Base-by-base conservation (phyloP, 2,797 vertebrate genomes). In the Rachycentron canadum region DNA sequence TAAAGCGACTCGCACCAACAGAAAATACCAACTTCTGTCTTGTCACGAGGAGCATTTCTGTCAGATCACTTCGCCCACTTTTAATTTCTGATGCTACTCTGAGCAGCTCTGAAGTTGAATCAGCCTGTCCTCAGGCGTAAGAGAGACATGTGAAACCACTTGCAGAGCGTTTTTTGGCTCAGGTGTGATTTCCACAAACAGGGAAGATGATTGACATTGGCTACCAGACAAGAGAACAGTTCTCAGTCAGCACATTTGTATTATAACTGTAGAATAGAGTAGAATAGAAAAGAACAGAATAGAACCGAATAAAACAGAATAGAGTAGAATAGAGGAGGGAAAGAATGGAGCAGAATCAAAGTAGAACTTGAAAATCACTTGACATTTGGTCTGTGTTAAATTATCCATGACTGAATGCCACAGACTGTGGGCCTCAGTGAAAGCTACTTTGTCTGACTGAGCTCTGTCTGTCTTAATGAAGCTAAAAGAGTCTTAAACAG, bases 401-500 rank as follows among this genome's bases (percentile, higher is more conserved):
- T 94, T 86, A 92, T 86, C 87, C 91, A 86, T 92, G 91, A 94
- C 92, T 79, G 85, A 90, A 86, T 67, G 85, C 68, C 36, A 47
- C 87, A 86, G 90, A 89, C 88, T 85, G 81, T 67, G 78, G 89
- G 89, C 88, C 86, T 81, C 78, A 81, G 87, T 95, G 93, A 95
- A 93, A 93, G 93, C 92, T 70, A 93, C 93, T 93, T 94, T 95
- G 94, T 95, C 89, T 89, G 91, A 88, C 87, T 76, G 81, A 88
- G 87, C 84, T 90, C 89, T 84, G 87, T 92, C 91, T 64, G 88
- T 94, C 93, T 95, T 95, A 95, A 96, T 96, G 94, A 95, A 93
- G 92, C 93, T 92, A 94, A 95, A 94, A 91, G 88, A 92, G 93
- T 93, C 93, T 94, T 95, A 94, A 95, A 95, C 93, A 94, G 94